Conservation (phyloP, 2,888 invertebrate genomes). For the Cantharis lateralis region DNA sequence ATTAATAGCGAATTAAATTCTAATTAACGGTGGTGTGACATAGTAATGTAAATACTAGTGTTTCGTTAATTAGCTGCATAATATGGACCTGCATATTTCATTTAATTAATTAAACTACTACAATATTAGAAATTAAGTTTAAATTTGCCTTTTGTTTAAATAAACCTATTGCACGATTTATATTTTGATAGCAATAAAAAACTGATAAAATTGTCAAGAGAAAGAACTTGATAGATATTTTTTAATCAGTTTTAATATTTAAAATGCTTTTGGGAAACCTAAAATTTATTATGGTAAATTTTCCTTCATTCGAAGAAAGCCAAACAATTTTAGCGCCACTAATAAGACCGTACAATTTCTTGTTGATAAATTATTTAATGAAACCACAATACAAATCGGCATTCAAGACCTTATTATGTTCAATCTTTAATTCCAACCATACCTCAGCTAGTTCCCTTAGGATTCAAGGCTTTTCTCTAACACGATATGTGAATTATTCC, state of each 20-base stretch:
- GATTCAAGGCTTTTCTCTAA: slow-evolving; percentile 33
- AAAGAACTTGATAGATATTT: neutral
- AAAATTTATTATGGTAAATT: slow-evolving; percentile 7
- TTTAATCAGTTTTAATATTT: neutral
- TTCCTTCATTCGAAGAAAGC: slow-evolving; percentile 35
- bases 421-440: slow-evolving; percentile 43
- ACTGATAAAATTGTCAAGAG: neutral
- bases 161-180: neutral
- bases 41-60: neutral
- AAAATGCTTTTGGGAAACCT: neutral
- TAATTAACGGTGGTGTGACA: neutral
- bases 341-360: slow-evolving; percentile 31
- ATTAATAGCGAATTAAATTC: neutral
- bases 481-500: slow-evolving; percentile 27
- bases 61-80: neutral
- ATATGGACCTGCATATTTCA: neutral
- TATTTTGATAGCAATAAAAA: neutral
- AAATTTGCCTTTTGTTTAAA: neutral
- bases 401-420: slow-evolving; percentile 46
- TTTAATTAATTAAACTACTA: neutral
- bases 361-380: slow-evolving; percentile 40
- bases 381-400: slow-evolving; percentile 42
- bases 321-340: slow-evolving; percentile 32
- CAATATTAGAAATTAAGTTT: neutral
- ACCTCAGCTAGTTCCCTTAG: slow-evolving; percentile 34